Evolutionary conservation across 2,888 invertebrate genomes (phyloP).

Genomic region (Acleris emargana): DNA sequence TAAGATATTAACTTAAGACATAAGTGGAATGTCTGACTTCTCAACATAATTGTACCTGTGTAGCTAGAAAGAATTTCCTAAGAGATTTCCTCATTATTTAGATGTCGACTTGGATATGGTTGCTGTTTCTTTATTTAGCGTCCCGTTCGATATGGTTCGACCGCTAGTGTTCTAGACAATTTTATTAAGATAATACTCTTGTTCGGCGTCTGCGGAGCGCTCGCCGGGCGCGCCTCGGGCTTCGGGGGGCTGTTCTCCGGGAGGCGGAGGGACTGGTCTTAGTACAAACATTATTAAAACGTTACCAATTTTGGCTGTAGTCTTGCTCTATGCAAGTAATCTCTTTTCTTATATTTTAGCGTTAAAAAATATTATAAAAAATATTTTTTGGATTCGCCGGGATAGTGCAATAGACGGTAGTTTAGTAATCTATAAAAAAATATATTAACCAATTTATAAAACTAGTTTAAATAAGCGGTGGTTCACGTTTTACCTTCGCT

Average conservation of each 20-base stretch:
- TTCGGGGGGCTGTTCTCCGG: slow-evolving; percentile 45
- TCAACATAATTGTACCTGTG: slow-evolving; percentile 75
- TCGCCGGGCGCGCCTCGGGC: too few species aligned
- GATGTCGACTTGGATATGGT: slow-evolving; percentile 68
- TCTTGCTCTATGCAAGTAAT: slow-evolving; percentile 43
- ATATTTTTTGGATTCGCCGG: slow-evolving; percentile 76
- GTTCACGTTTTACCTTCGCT: slow-evolving; percentile 57
- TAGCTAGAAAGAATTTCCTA: slow-evolving; percentile 80
- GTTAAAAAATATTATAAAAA: slow-evolving; percentile 55
- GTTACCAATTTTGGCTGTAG: slow-evolving; percentile 44
- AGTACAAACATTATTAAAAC: slow-evolving; percentile 55
- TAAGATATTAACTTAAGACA: slow-evolving; percentile 72
- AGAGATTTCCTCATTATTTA: slow-evolving; percentile 48
- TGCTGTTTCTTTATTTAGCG: slow-evolving; percentile 53
- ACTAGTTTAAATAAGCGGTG: slow-evolving; percentile 57
- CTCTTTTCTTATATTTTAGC: slow-evolving; percentile 57
- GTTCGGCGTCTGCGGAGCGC: not conserved
- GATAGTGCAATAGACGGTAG: slow-evolving; percentile 81
- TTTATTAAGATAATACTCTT: slow-evolving; percentile 15
- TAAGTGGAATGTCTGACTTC: slow-evolving; percentile 74
- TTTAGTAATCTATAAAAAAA: slow-evolving; percentile 55
- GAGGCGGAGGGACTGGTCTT: slow-evolving; percentile 64
- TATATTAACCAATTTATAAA: slow-evolving; percentile 59
- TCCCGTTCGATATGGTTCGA: slow-evolving; percentile 40
- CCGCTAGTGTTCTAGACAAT: slow-evolving; percentile 21